Percentiles rank a stretch among this genome's conserved stretches.
Evolutionary conservation across 2,888 invertebrate species (phyloP).

Genomic region (Saturnia japonica): DNA sequence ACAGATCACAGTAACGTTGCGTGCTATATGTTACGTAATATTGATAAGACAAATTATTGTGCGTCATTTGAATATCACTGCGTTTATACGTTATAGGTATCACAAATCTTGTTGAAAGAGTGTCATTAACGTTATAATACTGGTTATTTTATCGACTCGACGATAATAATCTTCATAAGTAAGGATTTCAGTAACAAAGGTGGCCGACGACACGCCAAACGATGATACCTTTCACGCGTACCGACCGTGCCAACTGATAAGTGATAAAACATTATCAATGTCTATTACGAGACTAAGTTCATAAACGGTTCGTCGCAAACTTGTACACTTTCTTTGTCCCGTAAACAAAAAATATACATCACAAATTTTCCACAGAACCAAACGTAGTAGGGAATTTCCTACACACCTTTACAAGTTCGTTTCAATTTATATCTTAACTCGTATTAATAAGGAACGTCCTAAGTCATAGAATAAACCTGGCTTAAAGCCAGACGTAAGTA

Average conservation of each 20-base stretch:
- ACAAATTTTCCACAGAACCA: neutral
- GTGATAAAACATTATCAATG: slow-evolving; percentile 7
- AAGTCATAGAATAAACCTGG: slow-evolving; percentile 12
- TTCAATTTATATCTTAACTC: neutral
- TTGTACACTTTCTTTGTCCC: neutral
- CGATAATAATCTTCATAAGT: slow-evolving; percentile 16
- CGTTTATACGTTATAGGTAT: neutral
- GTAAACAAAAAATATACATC: neutral
- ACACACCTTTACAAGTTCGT: neutral
- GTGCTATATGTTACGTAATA: slow-evolving; percentile 12
- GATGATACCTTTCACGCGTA: neutral
- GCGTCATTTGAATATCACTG: slow-evolving; percentile 12
- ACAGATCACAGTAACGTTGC: neutral
- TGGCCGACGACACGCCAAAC: neutral
- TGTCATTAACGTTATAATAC: slow-evolving; percentile 5
- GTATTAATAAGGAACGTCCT: slow-evolving; percentile 4
- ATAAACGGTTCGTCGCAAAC: neutral
- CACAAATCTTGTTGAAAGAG: neutral
- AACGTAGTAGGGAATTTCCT: neutral
- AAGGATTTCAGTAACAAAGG: slow-evolving; percentile 7
- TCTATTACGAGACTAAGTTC: neutral
- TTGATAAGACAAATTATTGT: slow-evolving; percentile 6
- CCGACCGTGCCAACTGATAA: slow-evolving; percentile 5
- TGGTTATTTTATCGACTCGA: neutral
- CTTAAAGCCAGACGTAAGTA: slow-evolving; percentile 11